These are phyloP conservation scores for Philereme transversata DNA, from an alignment of 2,888 invertebrate genomes.

Conservation along the genomic window DNA sequence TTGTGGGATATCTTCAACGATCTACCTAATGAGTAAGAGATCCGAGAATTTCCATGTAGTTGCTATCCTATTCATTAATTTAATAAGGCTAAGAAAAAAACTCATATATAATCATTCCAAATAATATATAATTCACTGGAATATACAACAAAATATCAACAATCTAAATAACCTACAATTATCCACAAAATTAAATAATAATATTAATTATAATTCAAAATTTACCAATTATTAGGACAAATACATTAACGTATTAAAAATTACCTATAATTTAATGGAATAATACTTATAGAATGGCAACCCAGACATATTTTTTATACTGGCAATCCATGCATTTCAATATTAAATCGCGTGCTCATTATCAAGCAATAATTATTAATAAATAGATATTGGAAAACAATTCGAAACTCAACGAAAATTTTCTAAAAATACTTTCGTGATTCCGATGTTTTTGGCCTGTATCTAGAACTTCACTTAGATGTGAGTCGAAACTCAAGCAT, in stretches of 20 bases:
- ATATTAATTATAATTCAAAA: slow-evolving; percentile 23
- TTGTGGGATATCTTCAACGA: too few relatives aligned
- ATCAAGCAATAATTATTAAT: slow-evolving; percentile 13
- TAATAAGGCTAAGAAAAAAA: background rate
- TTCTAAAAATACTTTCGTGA: slow-evolving; percentile 34
- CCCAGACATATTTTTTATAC: slow-evolving; percentile 35
- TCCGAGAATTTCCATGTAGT: too few relatives aligned
- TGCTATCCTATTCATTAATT: too few relatives aligned
- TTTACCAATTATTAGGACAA: slow-evolving; percentile 28
- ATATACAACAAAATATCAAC: slow-evolving; percentile 67
- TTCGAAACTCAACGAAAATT: slow-evolving; percentile 25
- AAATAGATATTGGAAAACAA: slow-evolving; percentile 10
- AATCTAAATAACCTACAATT: slow-evolving; percentile 36
- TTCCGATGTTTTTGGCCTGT: slow-evolving; percentile 18
- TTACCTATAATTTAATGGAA: slow-evolving; percentile 47
- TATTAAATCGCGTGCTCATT: slow-evolving; percentile 22
- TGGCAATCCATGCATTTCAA: slow-evolving; percentile 38
- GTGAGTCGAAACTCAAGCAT: too few relatives aligned
- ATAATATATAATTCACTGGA: slow-evolving; percentile 68
- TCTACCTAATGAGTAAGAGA: too few relatives aligned
- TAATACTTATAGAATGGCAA: slow-evolving; percentile 48
- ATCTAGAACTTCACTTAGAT: too few relatives aligned
- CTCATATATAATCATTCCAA: slow-evolving; percentile 49
- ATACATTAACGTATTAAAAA: slow-evolving; percentile 32
- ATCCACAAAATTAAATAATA: slow-evolving; percentile 26